phyloP scores from a whole-genome alignment of 2,888 invertebrate genomes.

The Apotomis capreana region DNA sequence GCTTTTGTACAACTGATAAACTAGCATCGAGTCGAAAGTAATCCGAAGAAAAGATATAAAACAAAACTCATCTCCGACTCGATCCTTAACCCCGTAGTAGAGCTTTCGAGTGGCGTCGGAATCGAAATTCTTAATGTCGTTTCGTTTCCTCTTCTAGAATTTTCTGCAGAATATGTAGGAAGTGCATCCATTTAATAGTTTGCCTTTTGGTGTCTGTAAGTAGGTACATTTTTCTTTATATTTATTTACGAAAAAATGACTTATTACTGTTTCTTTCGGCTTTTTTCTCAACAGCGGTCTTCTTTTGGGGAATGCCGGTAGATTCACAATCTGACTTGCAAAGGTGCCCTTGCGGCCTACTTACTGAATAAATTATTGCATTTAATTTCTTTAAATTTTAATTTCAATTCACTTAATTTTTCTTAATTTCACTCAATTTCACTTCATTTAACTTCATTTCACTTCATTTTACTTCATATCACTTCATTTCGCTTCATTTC shows the following conservation, averaged over 20 bases:
- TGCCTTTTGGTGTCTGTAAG: not conserved
- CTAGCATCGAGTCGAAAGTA: not conserved
- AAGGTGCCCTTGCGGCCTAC: no score
- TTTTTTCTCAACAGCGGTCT: no score
- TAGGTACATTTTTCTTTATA: not conserved
- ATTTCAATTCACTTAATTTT: no score
- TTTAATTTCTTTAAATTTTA: no score
- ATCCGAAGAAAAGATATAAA: not conserved
- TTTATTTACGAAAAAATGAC: not conserved
- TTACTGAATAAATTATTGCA: no score
- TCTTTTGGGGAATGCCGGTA: no score
- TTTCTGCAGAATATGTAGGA: not conserved
- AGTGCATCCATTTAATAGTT: not conserved
- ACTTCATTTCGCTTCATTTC: no score
- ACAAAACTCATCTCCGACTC: not conserved
- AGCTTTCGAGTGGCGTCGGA: conserved; percentile 1
- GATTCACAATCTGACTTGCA: not conserved
- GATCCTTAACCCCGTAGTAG: conserved; percentile 13
- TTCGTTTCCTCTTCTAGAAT: conserved; percentile 20
- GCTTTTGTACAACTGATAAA: no score
- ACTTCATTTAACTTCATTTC: no score
- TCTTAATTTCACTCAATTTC: no score
- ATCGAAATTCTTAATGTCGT: conserved; percentile 11
- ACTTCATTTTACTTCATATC: no score
- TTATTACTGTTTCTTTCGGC: no score